Conservation (phyloP, 2,113 vertebrate genomes). For the Genyomyrus donnyi region DNA sequence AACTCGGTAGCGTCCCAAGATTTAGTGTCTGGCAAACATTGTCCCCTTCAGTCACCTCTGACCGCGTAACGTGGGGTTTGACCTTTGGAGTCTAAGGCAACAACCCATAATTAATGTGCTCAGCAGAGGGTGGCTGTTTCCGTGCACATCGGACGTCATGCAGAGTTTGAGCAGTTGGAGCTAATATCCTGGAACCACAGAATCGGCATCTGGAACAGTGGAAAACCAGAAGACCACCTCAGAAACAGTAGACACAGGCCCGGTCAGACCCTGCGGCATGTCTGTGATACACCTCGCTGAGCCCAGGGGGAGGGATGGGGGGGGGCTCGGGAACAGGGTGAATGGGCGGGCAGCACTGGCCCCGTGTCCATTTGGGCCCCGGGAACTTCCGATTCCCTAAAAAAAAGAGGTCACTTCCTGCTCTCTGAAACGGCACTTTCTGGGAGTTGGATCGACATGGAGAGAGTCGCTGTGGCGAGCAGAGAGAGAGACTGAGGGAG, state of each 20-base stretch:
- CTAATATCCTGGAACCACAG: not conserved
- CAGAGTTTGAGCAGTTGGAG: not conserved
- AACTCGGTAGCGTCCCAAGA: not conserved
- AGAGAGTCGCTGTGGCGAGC: not conserved
- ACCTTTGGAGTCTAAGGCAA: not conserved
- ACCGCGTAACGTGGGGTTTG: not conserved
- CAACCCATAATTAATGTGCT: not conserved
- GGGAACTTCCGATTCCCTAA: not conserved
- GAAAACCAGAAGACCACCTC: not conserved
- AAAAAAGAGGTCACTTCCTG: not conserved
- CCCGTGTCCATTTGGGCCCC: not conserved
- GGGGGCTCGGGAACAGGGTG: not conserved
- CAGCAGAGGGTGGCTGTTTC: not conserved
- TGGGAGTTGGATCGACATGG: not conserved
- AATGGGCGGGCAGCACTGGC: not conserved
- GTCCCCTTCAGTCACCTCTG: not conserved
- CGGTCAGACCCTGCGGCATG: not conserved
- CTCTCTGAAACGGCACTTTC: not conserved
- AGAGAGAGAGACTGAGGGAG: not conserved
- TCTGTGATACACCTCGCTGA: not conserved
- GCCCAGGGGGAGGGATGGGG: not conserved
- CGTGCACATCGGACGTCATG: not conserved
- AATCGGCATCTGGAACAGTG: not conserved
- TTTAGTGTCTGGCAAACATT: not conserved
- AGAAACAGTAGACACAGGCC: not conserved